A percentile compares a stretch with the other conserved stretches of the same genome.
Evolutionary conservation across 2,797 vertebrate species (phyloP).

Genomic region (Cuniculus paca): DNA sequence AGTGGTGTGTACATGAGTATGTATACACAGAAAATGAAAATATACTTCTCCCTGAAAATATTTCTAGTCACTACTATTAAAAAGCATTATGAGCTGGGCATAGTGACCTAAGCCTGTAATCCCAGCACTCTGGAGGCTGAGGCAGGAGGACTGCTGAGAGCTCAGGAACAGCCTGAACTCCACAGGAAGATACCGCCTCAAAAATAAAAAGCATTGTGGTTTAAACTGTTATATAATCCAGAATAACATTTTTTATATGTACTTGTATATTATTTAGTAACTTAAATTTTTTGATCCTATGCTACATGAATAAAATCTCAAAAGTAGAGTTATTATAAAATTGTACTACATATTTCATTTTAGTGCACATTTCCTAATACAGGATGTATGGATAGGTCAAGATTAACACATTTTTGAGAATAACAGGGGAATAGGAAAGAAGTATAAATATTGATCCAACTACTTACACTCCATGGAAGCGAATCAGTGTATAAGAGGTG

Average conservation of each 20-base stretch:
- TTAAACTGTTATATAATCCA: constrained; percentile 7
- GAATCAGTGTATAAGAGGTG: constrained; percentile 99
- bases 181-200: neutral
- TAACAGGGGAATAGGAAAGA: constrained; percentile 1
- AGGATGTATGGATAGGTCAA: neutral
- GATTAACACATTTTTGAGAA: neutral
- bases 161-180: neutral
- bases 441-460: constrained; percentile 37
- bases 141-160: neutral
- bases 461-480: constrained; percentile 98
- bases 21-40: neutral
- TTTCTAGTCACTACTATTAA: neutral
- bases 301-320: neutral
- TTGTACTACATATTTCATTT: constrained; percentile 7
- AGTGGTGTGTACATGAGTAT: neutral
- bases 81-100: neutral
- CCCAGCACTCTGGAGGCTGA: neutral
- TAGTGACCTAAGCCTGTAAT: neutral
- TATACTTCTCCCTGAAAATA: neutral
- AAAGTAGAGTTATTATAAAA: neutral
- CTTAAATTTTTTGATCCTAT: neutral
- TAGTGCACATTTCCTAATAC: constrained; percentile 33
- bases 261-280: neutral
- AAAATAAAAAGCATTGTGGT: neutral
- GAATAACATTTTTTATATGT: neutral